These are phyloP conservation scores for Sclerurus mexicanus DNA, from an alignment of 2,113 vertebrate species.

Conservation along the genomic window DNA sequence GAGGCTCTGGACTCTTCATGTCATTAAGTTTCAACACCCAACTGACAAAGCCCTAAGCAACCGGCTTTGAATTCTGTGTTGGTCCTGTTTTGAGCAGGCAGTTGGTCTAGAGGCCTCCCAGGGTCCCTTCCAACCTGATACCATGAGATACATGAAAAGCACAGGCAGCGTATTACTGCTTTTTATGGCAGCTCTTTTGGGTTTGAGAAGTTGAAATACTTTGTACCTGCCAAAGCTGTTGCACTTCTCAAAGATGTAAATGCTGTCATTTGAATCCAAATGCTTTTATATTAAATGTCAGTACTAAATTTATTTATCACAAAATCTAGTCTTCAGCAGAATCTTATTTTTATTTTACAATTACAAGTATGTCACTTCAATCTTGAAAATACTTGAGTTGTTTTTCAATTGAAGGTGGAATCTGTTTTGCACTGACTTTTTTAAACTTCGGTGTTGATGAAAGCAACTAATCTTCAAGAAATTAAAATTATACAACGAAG, in stretches of 20 bases:
- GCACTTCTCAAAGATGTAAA: not conserved
- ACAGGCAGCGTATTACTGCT: not conserved
- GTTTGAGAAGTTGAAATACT: not conserved
- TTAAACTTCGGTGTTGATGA: not conserved
- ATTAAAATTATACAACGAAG: not conserved
- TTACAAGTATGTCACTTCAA: not conserved
- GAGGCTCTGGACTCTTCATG: not conserved
- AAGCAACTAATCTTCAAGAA: not conserved
- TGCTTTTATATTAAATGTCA: not conserved
- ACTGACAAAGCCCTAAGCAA: not conserved
- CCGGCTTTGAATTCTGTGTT: not conserved
- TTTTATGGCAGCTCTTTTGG: not conserved
- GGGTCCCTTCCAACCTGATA: not conserved
- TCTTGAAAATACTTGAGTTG: not conserved
- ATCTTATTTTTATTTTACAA: not conserved
- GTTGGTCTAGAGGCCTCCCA: not conserved
- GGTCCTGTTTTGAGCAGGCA: not conserved
- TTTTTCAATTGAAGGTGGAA: not conserved
- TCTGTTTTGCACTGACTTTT: not conserved
- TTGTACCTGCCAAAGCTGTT: not conserved
- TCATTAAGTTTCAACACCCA: not conserved
- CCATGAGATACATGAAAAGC: not conserved
- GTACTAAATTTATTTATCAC: not conserved
- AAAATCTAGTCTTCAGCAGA: not conserved
- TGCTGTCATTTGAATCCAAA: not conserved